phyloP scores from a whole-genome alignment of 2,888 invertebrate species.

The Synanthedon vespiformis region DNA sequence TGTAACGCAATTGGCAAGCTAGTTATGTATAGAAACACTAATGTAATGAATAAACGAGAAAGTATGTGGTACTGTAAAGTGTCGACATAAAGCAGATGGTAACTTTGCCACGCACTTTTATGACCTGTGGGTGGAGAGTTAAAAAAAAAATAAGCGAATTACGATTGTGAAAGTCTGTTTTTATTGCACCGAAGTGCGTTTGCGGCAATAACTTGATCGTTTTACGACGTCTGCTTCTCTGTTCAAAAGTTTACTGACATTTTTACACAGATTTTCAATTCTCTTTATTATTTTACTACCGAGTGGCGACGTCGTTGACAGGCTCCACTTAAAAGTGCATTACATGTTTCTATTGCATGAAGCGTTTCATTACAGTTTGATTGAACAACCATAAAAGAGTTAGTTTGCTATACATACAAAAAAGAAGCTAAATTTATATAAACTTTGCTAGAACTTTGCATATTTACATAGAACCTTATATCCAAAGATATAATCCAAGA shows the following conservation, averaged over 20 bases:
- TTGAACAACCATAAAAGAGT: no score
- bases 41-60: no score
- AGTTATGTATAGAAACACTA: no score
- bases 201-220: constrained; percentile 49
- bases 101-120: constrained; percentile 3
- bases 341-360: neutral
- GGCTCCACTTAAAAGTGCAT: neutral
- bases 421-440: no score
- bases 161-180: constrained; percentile 43
- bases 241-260: constrained; percentile 34
- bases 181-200: constrained; percentile 50
- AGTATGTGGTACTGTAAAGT: no score
- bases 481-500: no score
- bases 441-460: no score
- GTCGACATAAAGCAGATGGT: constrained; percentile 17
- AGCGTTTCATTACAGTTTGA: no score
- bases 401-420: no score
- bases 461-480: no score
- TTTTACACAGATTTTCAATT: constrained; percentile 8
- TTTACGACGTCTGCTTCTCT: constrained; percentile 33
- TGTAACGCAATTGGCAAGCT: no score
- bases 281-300: neutral
- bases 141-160: constrained; percentile 42
- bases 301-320: neutral
- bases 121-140: constrained; percentile 20